Percentiles rank a stretch among this genome's conserved stretches.
These are phyloP conservation scores for Danio albolineatus DNA, from an alignment of 2,797 vertebrate genomes.

Conservation along the genomic window DNA sequence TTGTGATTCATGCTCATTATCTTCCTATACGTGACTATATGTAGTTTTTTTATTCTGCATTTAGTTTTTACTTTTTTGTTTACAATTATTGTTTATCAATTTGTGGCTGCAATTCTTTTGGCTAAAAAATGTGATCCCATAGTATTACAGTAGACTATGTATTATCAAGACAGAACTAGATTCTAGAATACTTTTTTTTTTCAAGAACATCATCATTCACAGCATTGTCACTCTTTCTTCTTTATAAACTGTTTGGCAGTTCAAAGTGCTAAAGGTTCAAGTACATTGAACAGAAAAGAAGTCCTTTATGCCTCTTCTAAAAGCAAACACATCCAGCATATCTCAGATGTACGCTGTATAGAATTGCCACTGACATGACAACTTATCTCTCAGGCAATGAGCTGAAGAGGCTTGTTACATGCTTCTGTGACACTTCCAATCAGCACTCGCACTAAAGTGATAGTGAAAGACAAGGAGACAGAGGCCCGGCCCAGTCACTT, in stretches of 20 bases:
- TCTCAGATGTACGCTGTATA: constrained; percentile 68
- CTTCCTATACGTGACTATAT: too few relatives aligned
- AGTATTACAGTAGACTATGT: too few relatives aligned
- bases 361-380: constrained; percentile 67
- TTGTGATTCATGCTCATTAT: too few relatives aligned
- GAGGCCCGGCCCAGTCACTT: constrained; percentile 61
- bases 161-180: too few relatives aligned
- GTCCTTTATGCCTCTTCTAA: constrained; percentile 52
- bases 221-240: neutral
- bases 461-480: constrained; percentile 82
- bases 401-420: constrained; percentile 80
- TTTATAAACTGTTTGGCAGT: neutral
- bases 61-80: too few relatives aligned
- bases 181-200: neutral
- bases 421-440: constrained; percentile 86
- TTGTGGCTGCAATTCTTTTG: too few relatives aligned
- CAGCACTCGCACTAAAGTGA: constrained; percentile 84
- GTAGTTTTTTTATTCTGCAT: too few relatives aligned
- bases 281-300: neutral
- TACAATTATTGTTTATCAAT: too few relatives aligned
- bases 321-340: constrained; percentile 71
- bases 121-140: too few relatives aligned
- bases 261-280: constrained; percentile 1
- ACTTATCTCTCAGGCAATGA: constrained; percentile 71
- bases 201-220: neutral